These are phyloP conservation scores for Lycaena phlaeas DNA, from an alignment of 2,888 invertebrate genomes.

Conservation along the genomic window DNA sequence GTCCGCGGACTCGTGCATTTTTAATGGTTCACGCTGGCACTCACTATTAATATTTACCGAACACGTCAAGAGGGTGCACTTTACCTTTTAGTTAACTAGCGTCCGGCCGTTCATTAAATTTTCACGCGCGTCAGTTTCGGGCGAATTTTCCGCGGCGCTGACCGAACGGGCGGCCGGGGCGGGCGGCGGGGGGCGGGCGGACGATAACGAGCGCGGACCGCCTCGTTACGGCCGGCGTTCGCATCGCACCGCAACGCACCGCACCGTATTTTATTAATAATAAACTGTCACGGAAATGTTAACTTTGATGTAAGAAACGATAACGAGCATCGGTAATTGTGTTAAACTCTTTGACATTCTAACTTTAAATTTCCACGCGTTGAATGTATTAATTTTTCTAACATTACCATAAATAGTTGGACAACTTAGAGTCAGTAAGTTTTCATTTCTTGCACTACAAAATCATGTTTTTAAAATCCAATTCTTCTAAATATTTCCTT, in stretches of 20 bases:
- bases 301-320: constrained; percentile 66
- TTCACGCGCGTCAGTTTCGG: constrained; percentile 74
- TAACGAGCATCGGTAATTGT: constrained; percentile 68
- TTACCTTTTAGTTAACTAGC: constrained; percentile 74
- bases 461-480: no score
- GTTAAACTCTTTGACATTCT: constrained; percentile 63
- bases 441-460: no score
- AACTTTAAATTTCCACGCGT: constrained; percentile 35
- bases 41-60: constrained; percentile 73
- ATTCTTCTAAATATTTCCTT: no score
- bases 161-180: no score
- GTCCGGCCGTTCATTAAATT: constrained; percentile 74
- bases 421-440: no score
- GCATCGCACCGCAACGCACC: constrained; percentile 2
- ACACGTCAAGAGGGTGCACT: constrained; percentile 74
- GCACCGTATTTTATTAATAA: no score
- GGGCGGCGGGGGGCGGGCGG: constrained; percentile 34
- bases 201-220: constrained; percentile 39
- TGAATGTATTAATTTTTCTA: no score
- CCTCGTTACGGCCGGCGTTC: constrained; percentile 43
- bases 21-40: constrained; percentile 68
- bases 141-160: constrained; percentile 71
- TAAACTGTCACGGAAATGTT: constrained; percentile 66
- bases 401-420: no score
- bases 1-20: constrained; percentile 70